phyloP scores from a whole-genome alignment of 2,113 vertebrate species.

The Muntiacus reevesi region DNA sequence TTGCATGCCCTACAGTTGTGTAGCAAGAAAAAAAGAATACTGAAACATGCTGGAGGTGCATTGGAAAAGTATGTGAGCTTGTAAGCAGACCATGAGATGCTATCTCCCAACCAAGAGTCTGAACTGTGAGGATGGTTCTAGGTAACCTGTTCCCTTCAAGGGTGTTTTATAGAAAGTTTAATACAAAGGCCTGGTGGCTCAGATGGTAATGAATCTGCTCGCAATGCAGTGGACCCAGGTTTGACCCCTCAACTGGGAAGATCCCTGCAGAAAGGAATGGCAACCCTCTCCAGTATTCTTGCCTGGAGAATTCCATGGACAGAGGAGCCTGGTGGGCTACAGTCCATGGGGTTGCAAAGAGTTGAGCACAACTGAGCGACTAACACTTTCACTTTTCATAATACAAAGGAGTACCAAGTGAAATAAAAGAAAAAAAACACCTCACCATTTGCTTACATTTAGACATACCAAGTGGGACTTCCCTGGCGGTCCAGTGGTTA shows the following conservation, averaged over 20 bases:
- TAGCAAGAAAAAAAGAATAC: neutral
- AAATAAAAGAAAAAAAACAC: neutral
- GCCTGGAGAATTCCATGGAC: neutral
- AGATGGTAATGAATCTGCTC: neutral
- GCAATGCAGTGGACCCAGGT: neutral
- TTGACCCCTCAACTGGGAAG: neutral
- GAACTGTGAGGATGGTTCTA: neutral
- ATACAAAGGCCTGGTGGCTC: neutral
- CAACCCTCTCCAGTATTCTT: neutral
- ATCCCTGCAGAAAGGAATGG: neutral
- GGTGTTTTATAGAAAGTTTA: neutral
- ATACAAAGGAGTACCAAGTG: neutral
- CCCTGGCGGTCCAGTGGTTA: neutral
- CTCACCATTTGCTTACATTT: neutral
- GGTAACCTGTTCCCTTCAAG: neutral
- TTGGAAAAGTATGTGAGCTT: neutral
- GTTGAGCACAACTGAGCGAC: neutral
- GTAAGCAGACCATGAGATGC: neutral
- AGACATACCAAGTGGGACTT: neutral
- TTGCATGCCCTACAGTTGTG: neutral
- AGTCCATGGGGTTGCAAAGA: neutral
- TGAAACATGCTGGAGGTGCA: neutral
- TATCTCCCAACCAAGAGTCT: neutral
- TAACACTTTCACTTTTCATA: neutral
- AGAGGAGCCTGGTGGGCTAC: neutral